phyloP scores from a whole-genome alignment of 1,140 invertebrate species.

The Plutomurus gul region DNA sequence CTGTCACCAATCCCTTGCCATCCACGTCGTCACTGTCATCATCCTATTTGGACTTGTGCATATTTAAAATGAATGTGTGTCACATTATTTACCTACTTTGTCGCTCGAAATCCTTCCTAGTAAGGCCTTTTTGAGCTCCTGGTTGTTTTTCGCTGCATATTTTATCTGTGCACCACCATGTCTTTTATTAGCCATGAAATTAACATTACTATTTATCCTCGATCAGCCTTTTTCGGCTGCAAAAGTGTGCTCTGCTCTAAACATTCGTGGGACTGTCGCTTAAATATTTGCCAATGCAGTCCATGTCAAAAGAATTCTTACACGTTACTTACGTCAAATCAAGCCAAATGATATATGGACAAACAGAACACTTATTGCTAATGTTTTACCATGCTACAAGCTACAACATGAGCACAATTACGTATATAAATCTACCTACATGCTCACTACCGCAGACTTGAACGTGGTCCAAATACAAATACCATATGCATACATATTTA shows the following conservation, averaged over 20 bases:
- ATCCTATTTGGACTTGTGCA: slow-evolving; percentile 21
- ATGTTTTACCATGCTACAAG: no score
- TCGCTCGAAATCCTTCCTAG: slow-evolving; percentile 4
- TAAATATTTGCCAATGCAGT: no score
- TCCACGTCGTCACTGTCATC: slow-evolving; percentile 19
- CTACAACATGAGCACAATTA: no score
- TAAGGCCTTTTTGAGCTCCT: slow-evolving; percentile 4
- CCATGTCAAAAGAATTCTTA: no score
- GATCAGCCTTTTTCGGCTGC: slow-evolving; percentile 14
- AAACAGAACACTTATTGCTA: no score
- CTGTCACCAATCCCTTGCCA: slow-evolving; percentile 21
- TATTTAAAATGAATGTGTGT: slow-evolving; percentile 30
- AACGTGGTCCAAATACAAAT: no score
- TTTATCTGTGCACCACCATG: neutral
- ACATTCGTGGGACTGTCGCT: slow-evolving; percentile 10
- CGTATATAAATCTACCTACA: no score
- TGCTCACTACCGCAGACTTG: no score
- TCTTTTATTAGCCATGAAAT: slow-evolving; percentile 19
- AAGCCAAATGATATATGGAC: no score
- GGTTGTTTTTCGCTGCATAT: neutral
- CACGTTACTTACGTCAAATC: no score
- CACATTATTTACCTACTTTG: slow-evolving; percentile 29
- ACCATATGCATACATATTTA: no score
- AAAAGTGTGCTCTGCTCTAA: neutral
- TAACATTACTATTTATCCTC: slow-evolving; percentile 18